These are phyloP conservation scores for Cosmia pyralina DNA, from an alignment of 2,888 invertebrate genomes.

Conservation along the genomic window DNA sequence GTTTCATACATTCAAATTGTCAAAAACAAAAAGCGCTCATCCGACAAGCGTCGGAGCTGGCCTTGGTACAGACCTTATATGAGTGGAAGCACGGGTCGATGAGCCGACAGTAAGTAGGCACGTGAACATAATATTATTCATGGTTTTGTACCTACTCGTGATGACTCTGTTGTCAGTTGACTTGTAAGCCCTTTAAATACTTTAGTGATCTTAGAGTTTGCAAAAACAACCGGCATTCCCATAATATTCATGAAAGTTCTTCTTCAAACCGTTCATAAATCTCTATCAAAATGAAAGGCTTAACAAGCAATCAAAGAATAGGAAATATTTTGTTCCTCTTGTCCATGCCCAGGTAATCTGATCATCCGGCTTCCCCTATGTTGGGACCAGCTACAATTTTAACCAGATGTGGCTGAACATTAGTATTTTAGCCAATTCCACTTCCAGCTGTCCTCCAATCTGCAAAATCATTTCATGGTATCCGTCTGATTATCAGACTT, in stretches of 20 bases:
- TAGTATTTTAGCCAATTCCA: background rate
- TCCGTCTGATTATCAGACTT: background rate
- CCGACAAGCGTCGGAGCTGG: conserved; percentile 4
- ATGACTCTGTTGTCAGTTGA: background rate
- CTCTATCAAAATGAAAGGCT: background rate
- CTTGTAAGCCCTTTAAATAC: background rate
- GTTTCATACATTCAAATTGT: conserved; percentile 27
- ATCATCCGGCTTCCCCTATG: background rate
- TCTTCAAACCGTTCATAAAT: background rate
- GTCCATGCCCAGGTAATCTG: background rate
- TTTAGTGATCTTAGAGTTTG: background rate
- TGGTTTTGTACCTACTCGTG: background rate
- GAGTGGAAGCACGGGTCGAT: conserved; percentile 70
- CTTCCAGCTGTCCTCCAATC: background rate
- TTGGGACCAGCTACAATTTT: background rate
- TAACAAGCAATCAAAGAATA: background rate
- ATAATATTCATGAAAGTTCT: background rate
- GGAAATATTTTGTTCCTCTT: background rate
- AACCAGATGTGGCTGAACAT: background rate
- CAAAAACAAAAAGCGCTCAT: conserved; percentile 30
- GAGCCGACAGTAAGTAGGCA: conserved; percentile 36
- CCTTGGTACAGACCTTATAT: conserved; percentile 76
- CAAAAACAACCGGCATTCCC: background rate
- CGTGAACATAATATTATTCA: conserved; percentile 11
- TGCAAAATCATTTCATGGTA: background rate